Evolutionary conservation across 2,797 vertebrate species (phyloP).

Genomic region (Xiphophorus birchmanni): DNA sequence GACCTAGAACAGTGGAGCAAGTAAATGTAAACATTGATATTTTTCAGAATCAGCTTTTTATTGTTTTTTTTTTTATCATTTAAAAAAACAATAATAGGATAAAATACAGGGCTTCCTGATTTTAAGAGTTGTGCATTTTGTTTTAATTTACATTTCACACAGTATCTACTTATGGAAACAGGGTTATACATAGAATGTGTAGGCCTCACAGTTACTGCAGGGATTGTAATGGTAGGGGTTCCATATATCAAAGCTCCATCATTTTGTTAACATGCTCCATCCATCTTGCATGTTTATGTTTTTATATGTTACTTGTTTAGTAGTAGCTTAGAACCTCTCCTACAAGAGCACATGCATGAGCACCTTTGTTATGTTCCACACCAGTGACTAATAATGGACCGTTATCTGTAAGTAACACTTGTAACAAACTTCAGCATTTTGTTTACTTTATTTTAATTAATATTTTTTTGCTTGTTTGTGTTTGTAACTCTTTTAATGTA

Average conservation of each 20-base stretch:
- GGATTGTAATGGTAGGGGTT: conserved; percentile 57
- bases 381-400: conserved; percentile 64
- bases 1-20: neutral
- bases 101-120: neutral
- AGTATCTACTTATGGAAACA: conserved; percentile 6
- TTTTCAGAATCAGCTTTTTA: neutral
- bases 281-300: conserved; percentile 65
- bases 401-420: conserved; percentile 54
- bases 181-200: conserved; percentile 12
- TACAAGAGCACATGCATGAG: conserved; percentile 56
- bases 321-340: conserved; percentile 41
- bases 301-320: conserved; percentile 49
- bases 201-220: conserved; percentile 34
- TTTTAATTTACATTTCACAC: conserved; percentile 2
- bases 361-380: conserved; percentile 51
- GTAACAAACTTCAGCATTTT: conserved; percentile 31
- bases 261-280: conserved; percentile 33
- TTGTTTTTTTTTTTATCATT: neutral
- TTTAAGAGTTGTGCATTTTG: neutral
- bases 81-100: neutral
- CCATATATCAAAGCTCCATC: conserved; percentile 34
- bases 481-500: conserved; percentile 17
- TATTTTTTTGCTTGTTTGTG: conserved; percentile 27
- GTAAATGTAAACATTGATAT: neutral
- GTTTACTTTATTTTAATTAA: neutral